Conservation (phyloP, 1,140 invertebrate genomes). For the Apolygus lucorum region DNA sequence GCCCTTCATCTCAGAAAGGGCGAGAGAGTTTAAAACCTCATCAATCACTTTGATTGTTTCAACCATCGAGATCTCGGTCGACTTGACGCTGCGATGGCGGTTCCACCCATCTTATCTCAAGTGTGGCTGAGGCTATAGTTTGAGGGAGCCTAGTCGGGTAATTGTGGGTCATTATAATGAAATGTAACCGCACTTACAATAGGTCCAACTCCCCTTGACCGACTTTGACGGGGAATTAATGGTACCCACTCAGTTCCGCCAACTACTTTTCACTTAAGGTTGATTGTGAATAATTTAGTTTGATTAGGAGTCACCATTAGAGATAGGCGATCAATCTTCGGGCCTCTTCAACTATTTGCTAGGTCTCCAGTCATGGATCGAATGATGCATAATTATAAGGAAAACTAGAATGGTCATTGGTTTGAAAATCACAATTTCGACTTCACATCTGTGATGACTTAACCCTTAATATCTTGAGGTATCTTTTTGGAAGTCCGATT, state of each 20-base stretch:
- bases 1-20: neutral
- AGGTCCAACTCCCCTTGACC: neutral
- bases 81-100: neutral
- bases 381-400: no score
- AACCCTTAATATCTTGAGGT: no score
- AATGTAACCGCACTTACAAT: constrained; percentile 9
- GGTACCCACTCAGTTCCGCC: neutral
- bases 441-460: no score
- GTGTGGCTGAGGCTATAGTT: neutral
- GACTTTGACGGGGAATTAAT: neutral
- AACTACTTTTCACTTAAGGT: neutral
- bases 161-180: constrained; percentile 15
- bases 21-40: neutral
- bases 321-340: neutral
- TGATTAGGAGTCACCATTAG: neutral
- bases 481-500: no score
- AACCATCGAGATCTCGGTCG: neutral
- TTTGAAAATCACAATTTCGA: no score
- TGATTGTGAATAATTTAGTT: neutral
- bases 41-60: constrained; percentile 4
- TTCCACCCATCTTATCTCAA: neutral
- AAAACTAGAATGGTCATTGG: no score
- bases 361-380: no score
- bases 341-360: no score
- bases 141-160: neutral